Evolutionary conservation across 2,113 vertebrate genomes (phyloP).

Genomic region (Dicerorhinus sumatrensis): DNA sequence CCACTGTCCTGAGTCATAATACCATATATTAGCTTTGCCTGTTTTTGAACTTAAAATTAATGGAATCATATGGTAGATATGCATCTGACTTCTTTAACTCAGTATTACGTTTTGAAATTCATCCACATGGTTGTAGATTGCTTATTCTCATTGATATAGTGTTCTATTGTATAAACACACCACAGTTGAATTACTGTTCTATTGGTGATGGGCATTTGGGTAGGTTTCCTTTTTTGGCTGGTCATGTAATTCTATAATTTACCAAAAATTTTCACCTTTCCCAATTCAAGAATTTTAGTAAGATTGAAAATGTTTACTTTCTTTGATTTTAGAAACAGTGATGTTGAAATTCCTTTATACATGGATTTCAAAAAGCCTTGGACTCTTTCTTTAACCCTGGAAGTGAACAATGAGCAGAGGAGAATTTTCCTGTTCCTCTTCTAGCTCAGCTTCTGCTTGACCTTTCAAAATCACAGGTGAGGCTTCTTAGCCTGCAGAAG

Average conservation of each 20-base stretch:
- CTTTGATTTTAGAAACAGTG: not conserved
- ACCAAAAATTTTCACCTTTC: constrained; percentile 1
- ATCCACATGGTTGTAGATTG: not conserved
- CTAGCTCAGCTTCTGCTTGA: not conserved
- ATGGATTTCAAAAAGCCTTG: not conserved
- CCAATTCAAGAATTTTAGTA: constrained; percentile 5
- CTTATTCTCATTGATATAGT: not conserved
- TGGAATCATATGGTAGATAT: not conserved
- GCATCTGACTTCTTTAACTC: not conserved
- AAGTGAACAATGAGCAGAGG: not conserved
- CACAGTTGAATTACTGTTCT: not conserved
- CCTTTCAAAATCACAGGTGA: not conserved
- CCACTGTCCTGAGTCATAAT: not conserved
- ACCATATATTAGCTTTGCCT: not conserved
- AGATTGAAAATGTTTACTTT: constrained; percentile 5
- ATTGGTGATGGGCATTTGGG: not conserved
- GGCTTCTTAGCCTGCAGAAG: not conserved
- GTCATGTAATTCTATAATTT: not conserved
- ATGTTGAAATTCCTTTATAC: not conserved
- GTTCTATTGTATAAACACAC: not conserved
- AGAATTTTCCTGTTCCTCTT: not conserved
- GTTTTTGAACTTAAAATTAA: not conserved
- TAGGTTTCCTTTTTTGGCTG: constrained; percentile 8
- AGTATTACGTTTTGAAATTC: constrained; percentile 1
- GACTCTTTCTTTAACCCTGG: not conserved